A percentile compares a stretch with the other conserved stretches of the same genome.
Evolutionary conservation across 2,797 vertebrate genomes (phyloP).

Genomic region (Takifugu rubripes): DNA sequence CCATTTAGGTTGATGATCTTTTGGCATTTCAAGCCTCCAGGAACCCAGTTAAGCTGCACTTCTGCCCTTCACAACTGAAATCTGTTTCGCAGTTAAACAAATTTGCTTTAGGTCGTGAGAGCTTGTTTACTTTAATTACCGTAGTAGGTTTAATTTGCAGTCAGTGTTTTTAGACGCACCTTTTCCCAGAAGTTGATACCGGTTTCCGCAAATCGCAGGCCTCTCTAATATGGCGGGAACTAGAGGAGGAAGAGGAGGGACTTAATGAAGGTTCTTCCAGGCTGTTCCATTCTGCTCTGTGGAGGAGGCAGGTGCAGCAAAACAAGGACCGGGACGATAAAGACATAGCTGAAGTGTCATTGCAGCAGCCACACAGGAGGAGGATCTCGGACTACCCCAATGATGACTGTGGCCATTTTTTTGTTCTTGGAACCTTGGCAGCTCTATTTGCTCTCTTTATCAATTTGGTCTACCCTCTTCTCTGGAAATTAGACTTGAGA

Average conservation of each 20-base stretch:
- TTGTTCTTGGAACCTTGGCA: slow-evolving; percentile 86
- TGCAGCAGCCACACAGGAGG: slow-evolving; percentile 42
- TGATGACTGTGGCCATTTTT: slow-evolving; percentile 86
- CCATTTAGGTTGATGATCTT: no score
- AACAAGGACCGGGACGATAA: slow-evolving; percentile 64
- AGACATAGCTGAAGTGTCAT: slow-evolving; percentile 72
- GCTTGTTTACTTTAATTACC: background rate
- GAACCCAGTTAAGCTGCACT: no score
- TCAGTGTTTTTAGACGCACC: slow-evolving; percentile 56
- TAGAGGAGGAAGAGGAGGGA: slow-evolving; percentile 93
- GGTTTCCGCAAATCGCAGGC: slow-evolving; percentile 99
- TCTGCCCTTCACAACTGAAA: no score
- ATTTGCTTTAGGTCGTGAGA: no score
- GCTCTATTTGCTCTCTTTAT: slow-evolving; percentile 88
- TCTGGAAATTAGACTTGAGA: slow-evolving; percentile 81
- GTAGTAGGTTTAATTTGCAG: slow-evolving; percentile 32
- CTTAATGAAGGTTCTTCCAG: slow-evolving; percentile 52
- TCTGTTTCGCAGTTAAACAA: no score
- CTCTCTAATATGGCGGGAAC: slow-evolving; percentile 99
- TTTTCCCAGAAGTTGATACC: slow-evolving; percentile 86
- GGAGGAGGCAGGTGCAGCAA: slow-evolving; percentile 50
- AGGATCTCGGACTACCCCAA: slow-evolving; percentile 77
- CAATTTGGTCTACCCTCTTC: slow-evolving; percentile 87
- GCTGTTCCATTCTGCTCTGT: slow-evolving; percentile 58
- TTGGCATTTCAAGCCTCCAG: no score